Percentiles rank a stretch among this genome's conserved stretches.
Evolutionary conservation across 2,113 vertebrate species (phyloP).

Genomic region (Chauna torquata): DNA sequence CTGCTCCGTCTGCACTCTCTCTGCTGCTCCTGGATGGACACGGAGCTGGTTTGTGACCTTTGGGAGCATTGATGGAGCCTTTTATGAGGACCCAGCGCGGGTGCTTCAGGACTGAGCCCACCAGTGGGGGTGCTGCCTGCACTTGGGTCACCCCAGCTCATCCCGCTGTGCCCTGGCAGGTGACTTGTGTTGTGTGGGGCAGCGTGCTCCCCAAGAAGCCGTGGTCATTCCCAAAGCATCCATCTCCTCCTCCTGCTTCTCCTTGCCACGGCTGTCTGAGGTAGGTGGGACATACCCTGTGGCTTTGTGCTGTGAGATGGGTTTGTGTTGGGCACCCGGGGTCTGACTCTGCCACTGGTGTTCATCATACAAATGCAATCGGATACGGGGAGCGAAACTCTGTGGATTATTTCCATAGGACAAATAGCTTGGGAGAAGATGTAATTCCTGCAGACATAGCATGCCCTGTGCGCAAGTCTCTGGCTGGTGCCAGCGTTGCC

Average conservation of each 20-base stretch:
- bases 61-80: background rate
- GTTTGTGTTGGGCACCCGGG: background rate
- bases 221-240: fast-evolving
- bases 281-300: background rate
- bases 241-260: background rate
- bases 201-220: background rate
- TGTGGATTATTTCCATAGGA: background rate
- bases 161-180: fast-evolving
- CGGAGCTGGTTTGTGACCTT: fast-evolving
- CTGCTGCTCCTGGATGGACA: background rate
- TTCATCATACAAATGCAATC: background rate
- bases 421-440: background rate
- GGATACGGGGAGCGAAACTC: background rate
- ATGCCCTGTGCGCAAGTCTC: background rate
- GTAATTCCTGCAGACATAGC: fast-evolving
- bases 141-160: background rate
- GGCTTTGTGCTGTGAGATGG: background rate
- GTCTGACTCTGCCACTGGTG: background rate
- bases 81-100: background rate
- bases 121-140: background rate
- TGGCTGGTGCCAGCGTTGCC: background rate
- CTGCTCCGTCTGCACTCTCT: fast-evolving
- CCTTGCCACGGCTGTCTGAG: fast-evolving
- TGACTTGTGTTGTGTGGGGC: fast-evolving
- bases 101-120: background rate